Conservation (phyloP, 1,140 invertebrate genomes). For the Drosophila ogumai region DNA sequence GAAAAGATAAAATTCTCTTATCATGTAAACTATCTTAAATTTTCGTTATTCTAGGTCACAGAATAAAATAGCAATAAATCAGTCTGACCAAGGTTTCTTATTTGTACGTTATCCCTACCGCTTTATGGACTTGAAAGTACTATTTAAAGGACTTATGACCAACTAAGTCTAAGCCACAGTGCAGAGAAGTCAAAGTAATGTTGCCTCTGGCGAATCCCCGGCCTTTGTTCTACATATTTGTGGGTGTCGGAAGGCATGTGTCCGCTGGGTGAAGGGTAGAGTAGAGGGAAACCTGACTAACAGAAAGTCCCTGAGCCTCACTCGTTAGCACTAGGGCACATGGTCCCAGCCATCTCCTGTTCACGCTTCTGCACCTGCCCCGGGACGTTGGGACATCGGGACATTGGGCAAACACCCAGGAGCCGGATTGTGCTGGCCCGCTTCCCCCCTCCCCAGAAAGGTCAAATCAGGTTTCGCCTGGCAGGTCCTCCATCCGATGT, state of each 20-base stretch:
- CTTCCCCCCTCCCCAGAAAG: constrained; percentile 14
- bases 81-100: neutral
- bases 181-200: constrained; percentile 41
- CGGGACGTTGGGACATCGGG: constrained; percentile 24
- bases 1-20: neutral
- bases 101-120: neutral
- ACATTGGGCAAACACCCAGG: constrained; percentile 26
- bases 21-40: neutral
- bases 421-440: constrained; percentile 7
- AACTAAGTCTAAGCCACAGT: constrained; percentile 16
- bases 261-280: neutral
- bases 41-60: neutral
- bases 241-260: constrained; percentile 20
- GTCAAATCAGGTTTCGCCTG: constrained; percentile 45
- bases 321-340: constrained; percentile 58
- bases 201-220: constrained; percentile 26
- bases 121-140: neutral
- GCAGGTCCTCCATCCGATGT: constrained; percentile 14
- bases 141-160: neutral
- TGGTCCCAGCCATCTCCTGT: constrained; percentile 10
- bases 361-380: constrained; percentile 38
- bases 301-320: constrained; percentile 57
- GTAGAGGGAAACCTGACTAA: constrained; percentile 10
- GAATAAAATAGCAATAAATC: neutral
- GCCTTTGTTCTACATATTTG: constrained; percentile 37